phyloP scores from a whole-genome alignment of 1,140 invertebrate species.

The Ooceraea biroi region DNA sequence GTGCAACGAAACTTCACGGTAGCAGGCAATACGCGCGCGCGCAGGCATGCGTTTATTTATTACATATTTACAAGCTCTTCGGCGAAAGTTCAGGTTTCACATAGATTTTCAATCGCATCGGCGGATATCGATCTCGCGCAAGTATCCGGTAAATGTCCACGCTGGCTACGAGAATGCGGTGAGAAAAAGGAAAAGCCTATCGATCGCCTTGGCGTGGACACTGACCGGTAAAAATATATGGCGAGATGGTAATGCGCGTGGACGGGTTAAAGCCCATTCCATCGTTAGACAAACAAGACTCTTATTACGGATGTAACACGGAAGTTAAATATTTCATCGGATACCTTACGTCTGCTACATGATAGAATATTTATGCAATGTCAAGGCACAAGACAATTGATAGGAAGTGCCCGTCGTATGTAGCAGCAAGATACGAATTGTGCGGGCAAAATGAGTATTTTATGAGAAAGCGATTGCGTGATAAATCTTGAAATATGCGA shows the following conservation, averaged over 20 bases:
- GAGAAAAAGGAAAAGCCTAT: constrained; percentile 65
- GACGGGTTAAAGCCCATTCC: constrained; percentile 36
- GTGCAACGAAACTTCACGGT: constrained; percentile 8
- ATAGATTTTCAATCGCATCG: constrained; percentile 36
- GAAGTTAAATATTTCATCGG: constrained; percentile 47
- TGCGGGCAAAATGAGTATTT: not conserved
- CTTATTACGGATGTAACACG: constrained; percentile 18
- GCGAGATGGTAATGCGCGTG: constrained; percentile 62
- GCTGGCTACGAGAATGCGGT: constrained; percentile 18
- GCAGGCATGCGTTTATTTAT: constrained; percentile 40
- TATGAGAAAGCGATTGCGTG: not conserved
- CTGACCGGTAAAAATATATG: constrained; percentile 69
- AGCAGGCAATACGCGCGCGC: not conserved
- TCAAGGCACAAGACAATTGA: constrained; percentile 46
- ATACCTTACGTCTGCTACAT: not conserved
- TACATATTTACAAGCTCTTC: constrained; percentile 44
- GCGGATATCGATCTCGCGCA: constrained; percentile 27
- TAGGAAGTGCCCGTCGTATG: not conserved
- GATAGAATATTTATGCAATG: constrained; percentile 54
- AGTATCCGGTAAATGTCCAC: constrained; percentile 34
- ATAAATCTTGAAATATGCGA: not conserved
- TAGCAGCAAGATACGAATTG: not conserved
- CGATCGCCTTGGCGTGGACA: constrained; percentile 69
- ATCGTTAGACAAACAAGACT: constrained; percentile 41
- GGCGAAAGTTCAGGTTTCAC: not conserved